phyloP scores from a whole-genome alignment of 2,797 vertebrate genomes.

The Leptodactylus fallax region DNA sequence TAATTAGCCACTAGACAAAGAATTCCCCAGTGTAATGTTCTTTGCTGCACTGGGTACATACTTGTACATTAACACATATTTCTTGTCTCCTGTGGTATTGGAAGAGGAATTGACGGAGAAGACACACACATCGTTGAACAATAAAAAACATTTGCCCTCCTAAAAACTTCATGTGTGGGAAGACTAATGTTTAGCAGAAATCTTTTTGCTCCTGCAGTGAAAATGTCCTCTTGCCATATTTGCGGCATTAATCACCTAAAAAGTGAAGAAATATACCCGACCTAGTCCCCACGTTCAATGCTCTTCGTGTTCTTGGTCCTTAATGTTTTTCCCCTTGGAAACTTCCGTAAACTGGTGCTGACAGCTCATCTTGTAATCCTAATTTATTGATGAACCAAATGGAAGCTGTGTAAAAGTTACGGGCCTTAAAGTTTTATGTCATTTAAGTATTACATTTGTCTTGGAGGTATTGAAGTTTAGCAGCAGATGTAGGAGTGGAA shows the following conservation, averaged over 20 bases:
- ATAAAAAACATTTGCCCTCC: slow-evolving; percentile 7
- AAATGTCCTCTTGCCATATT: slow-evolving; percentile 23
- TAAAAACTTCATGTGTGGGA: slow-evolving; percentile 45
- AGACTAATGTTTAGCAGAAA: not conserved
- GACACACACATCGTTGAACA: slow-evolving; percentile 37
- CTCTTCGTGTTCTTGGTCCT: slow-evolving; percentile 9
- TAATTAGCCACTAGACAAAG: slow-evolving; percentile 23
- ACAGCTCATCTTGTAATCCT: slow-evolving; percentile 17
- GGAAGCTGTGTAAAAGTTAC: slow-evolving; percentile 8
- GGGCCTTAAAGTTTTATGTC: not conserved
- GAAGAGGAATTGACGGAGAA: slow-evolving; percentile 29
- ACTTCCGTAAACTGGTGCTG: slow-evolving; percentile 31
- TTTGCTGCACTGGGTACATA: slow-evolving; percentile 14
- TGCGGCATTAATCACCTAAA: slow-evolving; percentile 44
- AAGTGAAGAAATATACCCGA: slow-evolving; percentile 6
- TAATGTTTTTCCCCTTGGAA: not conserved
- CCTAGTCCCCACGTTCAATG: not conserved
- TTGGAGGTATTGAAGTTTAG: no score
- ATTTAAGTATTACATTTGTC: slow-evolving; percentile 26
- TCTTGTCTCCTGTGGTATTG: slow-evolving; percentile 43
- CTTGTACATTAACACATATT: slow-evolving; percentile 38
- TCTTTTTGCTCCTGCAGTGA: slow-evolving; percentile 38
- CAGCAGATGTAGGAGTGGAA: not conserved
- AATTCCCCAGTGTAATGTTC: slow-evolving; percentile 35
- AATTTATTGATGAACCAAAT: slow-evolving; percentile 37